Conservation (phyloP, 2,113 vertebrate genomes). For the Leuciscus idus region DNA sequence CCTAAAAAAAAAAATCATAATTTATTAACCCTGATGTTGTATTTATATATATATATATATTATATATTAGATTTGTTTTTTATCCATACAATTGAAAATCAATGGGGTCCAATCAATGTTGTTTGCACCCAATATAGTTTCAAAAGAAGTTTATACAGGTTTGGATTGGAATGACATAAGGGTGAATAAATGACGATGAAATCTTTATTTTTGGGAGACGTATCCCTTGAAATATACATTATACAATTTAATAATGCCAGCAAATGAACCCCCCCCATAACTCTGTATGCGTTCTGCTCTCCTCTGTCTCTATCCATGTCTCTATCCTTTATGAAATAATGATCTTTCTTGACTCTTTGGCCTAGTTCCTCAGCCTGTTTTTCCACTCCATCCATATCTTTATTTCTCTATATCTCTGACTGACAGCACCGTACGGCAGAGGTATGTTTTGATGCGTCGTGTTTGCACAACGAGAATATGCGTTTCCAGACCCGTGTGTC, state of each 20-base stretch:
- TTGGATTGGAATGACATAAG: not conserved
- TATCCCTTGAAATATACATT: not conserved
- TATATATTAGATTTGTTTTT: no score
- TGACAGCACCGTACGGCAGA: constrained; percentile 52
- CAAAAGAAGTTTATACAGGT: not conserved
- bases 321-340: no score
- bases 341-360: not conserved
- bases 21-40: not conserved
- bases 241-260: not conserved
- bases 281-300: not conserved
- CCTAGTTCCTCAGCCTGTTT: constrained; percentile 26
- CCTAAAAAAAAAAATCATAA: not conserved
- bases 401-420: constrained; percentile 30
- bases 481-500: constrained; percentile 40
- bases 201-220: not conserved
- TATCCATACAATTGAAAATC: not conserved
- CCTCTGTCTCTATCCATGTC: no score
- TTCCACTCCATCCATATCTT: constrained; percentile 20
- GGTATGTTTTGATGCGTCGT: constrained; percentile 53
- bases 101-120: not conserved
- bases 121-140: not conserved
- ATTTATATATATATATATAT: not conserved
- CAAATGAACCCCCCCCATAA: not conserved
- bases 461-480: constrained; percentile 57
- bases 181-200: not conserved